Percentiles rank a stretch among this genome's conserved stretches.
Evolutionary conservation across 2,888 invertebrate genomes (phyloP).

Genomic region (Nomada lathburiana): DNA sequence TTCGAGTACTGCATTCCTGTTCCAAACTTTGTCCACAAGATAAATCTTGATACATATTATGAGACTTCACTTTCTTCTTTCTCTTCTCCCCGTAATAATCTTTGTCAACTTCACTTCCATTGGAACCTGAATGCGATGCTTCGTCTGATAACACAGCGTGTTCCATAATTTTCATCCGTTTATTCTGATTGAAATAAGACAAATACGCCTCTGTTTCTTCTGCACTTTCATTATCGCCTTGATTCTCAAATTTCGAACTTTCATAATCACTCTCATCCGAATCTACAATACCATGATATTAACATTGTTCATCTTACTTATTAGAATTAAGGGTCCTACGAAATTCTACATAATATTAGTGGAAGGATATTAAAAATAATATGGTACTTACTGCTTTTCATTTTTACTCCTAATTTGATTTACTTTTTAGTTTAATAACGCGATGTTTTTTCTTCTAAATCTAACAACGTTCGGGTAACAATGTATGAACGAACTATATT

Average conservation of each 20-base stretch:
- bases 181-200: background rate
- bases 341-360: background rate
- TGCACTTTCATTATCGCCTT: background rate
- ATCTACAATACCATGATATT: constrained; percentile 36
- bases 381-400: constrained; percentile 37
- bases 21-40: constrained; percentile 31
- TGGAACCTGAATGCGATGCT: constrained; percentile 16
- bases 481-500: background rate
- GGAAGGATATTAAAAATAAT: background rate
- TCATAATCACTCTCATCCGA: constrained; percentile 56
- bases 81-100: constrained; percentile 21
- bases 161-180: background rate
- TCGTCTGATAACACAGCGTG: constrained; percentile 2
- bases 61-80: constrained; percentile 12
- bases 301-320: background rate
- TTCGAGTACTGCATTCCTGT: constrained; percentile 21
- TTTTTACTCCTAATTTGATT: background rate
- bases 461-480: background rate
- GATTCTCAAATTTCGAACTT: background rate
- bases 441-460: background rate
- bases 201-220: background rate
- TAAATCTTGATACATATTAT: constrained; percentile 15
- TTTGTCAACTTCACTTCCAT: constrained; percentile 25
- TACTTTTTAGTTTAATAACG: background rate
- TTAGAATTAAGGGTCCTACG: background rate